These are phyloP conservation scores for Eupsittula cactorum DNA, from an alignment of 2,113 vertebrate species.

Conservation along the genomic window DNA sequence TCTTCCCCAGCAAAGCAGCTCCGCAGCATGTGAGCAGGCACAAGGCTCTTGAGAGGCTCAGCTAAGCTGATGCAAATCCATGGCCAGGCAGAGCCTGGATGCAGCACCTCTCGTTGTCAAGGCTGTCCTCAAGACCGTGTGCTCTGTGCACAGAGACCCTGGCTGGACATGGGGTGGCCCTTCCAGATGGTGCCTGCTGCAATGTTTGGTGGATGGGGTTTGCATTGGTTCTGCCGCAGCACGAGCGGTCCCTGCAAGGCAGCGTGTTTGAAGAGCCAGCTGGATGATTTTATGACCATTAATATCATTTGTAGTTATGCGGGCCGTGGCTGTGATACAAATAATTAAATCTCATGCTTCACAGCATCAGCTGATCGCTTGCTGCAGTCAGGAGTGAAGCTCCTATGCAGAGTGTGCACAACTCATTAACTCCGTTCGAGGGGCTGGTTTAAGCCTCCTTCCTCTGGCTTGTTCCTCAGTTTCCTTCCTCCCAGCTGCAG, in stretches of 20 bases:
- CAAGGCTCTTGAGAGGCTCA: not conserved
- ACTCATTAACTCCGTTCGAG: conserved; percentile 1
- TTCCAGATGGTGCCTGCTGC: not conserved
- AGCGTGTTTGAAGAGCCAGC: not conserved
- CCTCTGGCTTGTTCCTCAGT: not conserved
- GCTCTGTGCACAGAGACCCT: not conserved
- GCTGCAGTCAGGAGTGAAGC: conserved; percentile 38
- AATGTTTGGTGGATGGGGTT: fast-evolving
- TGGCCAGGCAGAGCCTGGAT: not conserved
- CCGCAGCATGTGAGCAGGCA: not conserved
- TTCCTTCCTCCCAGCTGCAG: not conserved
- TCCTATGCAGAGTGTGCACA: not conserved
- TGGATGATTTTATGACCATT: conserved; percentile 54
- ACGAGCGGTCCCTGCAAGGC: fast-evolving
- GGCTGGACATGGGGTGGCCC: not conserved
- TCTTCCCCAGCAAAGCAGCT: not conserved
- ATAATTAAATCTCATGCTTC: conserved; percentile 72
- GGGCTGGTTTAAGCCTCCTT: not conserved
- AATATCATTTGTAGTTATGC: conserved; percentile 46
- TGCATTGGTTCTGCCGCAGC: fast-evolving
- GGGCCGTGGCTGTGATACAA: conserved; percentile 37
- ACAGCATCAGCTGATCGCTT: conserved; percentile 24
- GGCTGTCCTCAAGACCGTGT: not conserved
- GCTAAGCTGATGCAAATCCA: not conserved
- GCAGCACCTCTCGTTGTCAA: fast-evolving